phyloP scores from a whole-genome alignment of 2,797 vertebrate genomes.

The Sebastes nivosus region DNA sequence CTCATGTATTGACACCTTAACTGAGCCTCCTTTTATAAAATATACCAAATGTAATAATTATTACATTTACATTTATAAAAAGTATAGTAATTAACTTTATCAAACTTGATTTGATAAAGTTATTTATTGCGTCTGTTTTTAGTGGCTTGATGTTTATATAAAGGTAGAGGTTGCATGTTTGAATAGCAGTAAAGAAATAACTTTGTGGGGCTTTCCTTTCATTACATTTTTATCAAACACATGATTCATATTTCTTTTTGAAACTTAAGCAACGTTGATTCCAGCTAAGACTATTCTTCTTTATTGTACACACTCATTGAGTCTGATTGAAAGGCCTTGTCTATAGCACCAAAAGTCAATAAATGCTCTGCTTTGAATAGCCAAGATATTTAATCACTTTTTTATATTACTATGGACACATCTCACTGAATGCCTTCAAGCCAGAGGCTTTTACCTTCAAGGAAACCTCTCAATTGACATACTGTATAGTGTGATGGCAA shows the following conservation, averaged over 20 bases:
- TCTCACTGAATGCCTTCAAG: neutral
- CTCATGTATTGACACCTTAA: neutral
- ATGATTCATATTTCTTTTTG: neutral
- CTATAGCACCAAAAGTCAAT: neutral
- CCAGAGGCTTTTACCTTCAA: neutral
- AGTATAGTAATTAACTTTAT: neutral
- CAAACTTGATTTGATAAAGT: neutral
- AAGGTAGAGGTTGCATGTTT: neutral
- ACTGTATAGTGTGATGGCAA: neutral
- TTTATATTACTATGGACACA: neutral
- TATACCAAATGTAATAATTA: neutral
- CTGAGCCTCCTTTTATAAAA: neutral
- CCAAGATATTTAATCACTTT: neutral
- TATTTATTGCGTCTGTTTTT: neutral
- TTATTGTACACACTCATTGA: neutral
- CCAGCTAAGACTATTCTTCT: neutral
- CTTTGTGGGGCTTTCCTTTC: neutral
- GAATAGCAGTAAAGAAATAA: neutral
- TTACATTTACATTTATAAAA: neutral
- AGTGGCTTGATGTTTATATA: neutral
- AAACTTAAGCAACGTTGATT: neutral
- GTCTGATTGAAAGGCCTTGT: neutral
- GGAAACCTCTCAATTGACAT: neutral
- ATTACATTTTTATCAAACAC: neutral
- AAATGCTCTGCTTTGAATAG: slow-evolving; percentile 8